Conservation (phyloP, 2,797 vertebrate genomes). For the Leucoraja ocellata region DNA sequence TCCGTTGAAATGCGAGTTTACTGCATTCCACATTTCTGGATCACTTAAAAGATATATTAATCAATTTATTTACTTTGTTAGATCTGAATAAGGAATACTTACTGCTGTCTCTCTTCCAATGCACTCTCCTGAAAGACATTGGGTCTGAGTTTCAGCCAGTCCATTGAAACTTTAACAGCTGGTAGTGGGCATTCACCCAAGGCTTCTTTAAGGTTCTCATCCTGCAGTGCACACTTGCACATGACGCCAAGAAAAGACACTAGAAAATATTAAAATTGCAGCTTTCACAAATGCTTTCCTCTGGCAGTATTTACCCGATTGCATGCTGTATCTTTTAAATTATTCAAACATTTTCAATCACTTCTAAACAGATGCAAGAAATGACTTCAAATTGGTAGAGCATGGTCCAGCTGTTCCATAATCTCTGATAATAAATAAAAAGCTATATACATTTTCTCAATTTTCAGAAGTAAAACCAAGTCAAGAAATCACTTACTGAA, state of each 20-base stretch:
- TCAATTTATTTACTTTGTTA: not conserved
- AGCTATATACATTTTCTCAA: not conserved
- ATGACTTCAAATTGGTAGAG: not conserved
- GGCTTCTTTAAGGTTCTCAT: conserved; percentile 75
- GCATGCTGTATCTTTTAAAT: not conserved
- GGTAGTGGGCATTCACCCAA: conserved; percentile 85
- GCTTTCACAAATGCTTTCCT: not conserved
- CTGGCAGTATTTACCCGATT: not conserved
- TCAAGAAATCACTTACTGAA: conserved; percentile 70
- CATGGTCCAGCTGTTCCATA: not conserved
- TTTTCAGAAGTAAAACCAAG: not conserved
- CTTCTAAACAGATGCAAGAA: not conserved
- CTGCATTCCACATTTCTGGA: not conserved
- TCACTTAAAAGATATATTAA: not conserved
- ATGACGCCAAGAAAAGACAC: conserved; percentile 93
- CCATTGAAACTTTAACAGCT: conserved; percentile 92
- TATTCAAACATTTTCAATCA: not conserved
- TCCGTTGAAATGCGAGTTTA: too few species aligned
- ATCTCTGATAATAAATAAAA: not conserved
- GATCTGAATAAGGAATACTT: conserved; percentile 52
- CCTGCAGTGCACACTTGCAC: conserved; percentile 83
- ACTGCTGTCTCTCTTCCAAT: conserved; percentile 83
- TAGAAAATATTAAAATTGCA: conserved; percentile 48
- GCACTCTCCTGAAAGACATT: conserved; percentile 78
- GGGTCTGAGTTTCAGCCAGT: conserved; percentile 86